A percentile compares a stretch with the other conserved stretches of the same genome.
These are phyloP conservation scores for Petaurus breviceps DNA, from an alignment of 2,113 vertebrate species.

Conservation along the genomic window DNA sequence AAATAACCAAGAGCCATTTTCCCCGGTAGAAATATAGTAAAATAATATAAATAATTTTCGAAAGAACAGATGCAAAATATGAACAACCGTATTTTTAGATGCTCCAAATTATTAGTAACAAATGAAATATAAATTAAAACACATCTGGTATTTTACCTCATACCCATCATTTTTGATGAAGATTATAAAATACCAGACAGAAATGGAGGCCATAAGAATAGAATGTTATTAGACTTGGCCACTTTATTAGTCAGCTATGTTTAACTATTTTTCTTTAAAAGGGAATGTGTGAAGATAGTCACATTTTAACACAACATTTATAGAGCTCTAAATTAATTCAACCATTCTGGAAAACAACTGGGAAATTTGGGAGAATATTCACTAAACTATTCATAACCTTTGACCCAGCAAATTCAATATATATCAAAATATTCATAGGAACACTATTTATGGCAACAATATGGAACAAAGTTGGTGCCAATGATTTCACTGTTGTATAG, in stretches of 20 bases:
- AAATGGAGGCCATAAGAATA: background rate
- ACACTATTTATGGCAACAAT: background rate
- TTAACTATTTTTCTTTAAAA: background rate
- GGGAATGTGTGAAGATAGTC: background rate
- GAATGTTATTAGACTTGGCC: background rate
- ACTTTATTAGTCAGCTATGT: background rate
- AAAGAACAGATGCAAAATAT: background rate
- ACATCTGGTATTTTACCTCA: background rate
- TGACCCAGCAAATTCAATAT: background rate
- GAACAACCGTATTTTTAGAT: background rate
- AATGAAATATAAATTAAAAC: background rate
- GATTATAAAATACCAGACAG: background rate
- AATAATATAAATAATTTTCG: background rate
- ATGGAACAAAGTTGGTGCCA: background rate
- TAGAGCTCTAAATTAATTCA: background rate
- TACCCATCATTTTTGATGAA: background rate
- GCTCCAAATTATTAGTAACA: background rate
- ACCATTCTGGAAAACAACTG: background rate
- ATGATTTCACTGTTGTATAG: background rate
- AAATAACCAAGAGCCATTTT: background rate
- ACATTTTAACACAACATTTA: background rate
- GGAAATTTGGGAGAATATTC: background rate
- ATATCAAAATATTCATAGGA: background rate
- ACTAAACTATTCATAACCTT: background rate
- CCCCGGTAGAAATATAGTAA: background rate